Evolutionary conservation across 2,888 invertebrate genomes (phyloP), one percentile per base, ranked within the genome.

Genomic region (Epistrophella euchroma): DNA sequence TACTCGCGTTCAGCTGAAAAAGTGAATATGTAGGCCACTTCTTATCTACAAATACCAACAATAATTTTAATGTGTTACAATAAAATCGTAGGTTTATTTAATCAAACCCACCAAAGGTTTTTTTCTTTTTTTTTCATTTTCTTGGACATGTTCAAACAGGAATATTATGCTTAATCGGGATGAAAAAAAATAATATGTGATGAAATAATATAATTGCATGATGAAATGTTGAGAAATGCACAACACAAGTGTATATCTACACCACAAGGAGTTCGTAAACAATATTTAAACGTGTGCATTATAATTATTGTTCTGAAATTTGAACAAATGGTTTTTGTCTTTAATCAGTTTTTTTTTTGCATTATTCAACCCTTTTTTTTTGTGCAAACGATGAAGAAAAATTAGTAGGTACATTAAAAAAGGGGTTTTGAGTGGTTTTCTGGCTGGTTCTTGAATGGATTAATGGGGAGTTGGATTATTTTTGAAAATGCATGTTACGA

Each of bases 91-190:
- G 50, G 47, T 50, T 66, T 45, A 11, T 37, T 28, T 10, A 50
- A 22, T 13, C 35, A 22, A 66, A 66, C 2, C 13, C 47, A 32
- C 19, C 28, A 47, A 66, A 43, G 13, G 19, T 32, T 32, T 37
- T 22, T 15, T 43, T 43, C n/a, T n/a, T 13, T 52, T 43, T 19
- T 5, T 19, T 32, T 13, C 19, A 56, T 58, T 28, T 47, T 15
- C 32, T 28, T 66, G 19, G 13, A 71, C 81, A 76, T 66, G 81
- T 66, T 76, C 40, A 50, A 72, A 76, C 81, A 52, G 1, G 81
- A 64, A 64, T 64, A 13, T n/a, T 45, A 64, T 45, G 64, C 45
- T 64, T 17, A 60, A 40, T 40, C 15, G 60, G 9, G 45, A 70
- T 45, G 52, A 35, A 74, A 55, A 9, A 52, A n/a, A 28, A 13